A percentile compares a stretch with the other conserved stretches of the same genome.
Evolutionary conservation across 2,797 vertebrate genomes (phyloP).

Genomic region (Syndactyla subalaris): DNA sequence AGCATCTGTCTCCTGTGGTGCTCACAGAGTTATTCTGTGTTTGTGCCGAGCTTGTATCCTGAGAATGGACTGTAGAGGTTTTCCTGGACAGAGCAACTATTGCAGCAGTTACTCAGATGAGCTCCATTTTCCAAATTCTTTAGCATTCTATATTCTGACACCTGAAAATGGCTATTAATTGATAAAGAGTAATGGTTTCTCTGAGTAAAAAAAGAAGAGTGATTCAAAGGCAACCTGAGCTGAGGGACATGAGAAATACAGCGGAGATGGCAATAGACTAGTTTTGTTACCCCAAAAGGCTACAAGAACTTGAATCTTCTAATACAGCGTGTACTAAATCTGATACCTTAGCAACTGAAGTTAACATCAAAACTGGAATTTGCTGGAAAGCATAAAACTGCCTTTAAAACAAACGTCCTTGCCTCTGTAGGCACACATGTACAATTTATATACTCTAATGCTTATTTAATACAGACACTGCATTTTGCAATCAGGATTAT

Average conservation of each 20-base stretch:
- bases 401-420: neutral
- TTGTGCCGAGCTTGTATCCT: neutral
- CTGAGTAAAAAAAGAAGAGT: neutral
- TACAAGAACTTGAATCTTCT: neutral
- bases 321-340: neutral
- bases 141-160: neutral
- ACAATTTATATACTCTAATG: neutral
- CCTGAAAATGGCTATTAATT: neutral
- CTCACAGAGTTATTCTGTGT: neutral
- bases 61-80: neutral
- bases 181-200: neutral
- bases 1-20: neutral
- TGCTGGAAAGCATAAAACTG: neutral
- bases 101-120: neutral
- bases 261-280: neutral
- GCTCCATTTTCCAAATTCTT: neutral
- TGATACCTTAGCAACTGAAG: neutral
- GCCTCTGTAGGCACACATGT: neutral
- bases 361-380: neutral
- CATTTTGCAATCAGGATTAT: neutral
- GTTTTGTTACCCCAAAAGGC: neutral
- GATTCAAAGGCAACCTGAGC: fast-evolving
- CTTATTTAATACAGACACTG: neutral
- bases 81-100: neutral
- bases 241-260: neutral